A percentile compares a stretch with the other conserved stretches of the same genome.
Evolutionary conservation across 2,113 vertebrate species (phyloP).

Genomic region (Pelmatolapia mariae): DNA sequence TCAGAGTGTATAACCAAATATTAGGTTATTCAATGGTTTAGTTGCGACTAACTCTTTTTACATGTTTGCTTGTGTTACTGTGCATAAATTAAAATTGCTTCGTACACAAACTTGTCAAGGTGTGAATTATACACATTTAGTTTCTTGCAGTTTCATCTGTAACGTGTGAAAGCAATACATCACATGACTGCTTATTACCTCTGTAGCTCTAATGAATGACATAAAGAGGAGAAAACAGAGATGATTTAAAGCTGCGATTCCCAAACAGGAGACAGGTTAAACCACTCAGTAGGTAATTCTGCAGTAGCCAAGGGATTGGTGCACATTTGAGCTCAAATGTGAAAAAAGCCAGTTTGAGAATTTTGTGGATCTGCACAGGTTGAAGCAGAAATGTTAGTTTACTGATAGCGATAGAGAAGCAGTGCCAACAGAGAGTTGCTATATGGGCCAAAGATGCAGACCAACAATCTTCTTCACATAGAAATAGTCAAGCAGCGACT

Average conservation of each 20-base stretch:
- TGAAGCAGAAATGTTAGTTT: background rate
- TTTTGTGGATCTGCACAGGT: background rate
- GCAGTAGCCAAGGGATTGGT: background rate
- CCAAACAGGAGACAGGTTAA: background rate
- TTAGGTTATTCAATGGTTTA: constrained; percentile 48
- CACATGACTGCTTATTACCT: background rate
- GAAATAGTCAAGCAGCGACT: background rate
- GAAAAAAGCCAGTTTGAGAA: background rate
- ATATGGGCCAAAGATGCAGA: background rate
- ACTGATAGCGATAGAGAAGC: background rate
- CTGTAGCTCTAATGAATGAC: background rate
- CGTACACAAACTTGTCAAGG: constrained; percentile 56
- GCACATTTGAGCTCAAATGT: background rate
- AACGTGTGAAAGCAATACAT: background rate
- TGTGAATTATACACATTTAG: constrained; percentile 5
- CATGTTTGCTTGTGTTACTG: constrained; percentile 75
- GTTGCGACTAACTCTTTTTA: constrained; percentile 72
- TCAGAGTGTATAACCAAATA: constrained; percentile 47
- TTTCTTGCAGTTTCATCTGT: background rate
- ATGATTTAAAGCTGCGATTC: background rate
- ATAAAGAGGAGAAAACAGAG: background rate
- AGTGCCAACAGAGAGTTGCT: background rate
- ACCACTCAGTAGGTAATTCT: background rate
- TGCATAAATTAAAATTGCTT: constrained; percentile 78
- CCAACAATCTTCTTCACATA: background rate